Percentiles rank a stretch among this genome's conserved stretches.
These are phyloP conservation scores for Coregonus clupeaformis DNA, from an alignment of 2,113 vertebrate species.

Conservation along the genomic window DNA sequence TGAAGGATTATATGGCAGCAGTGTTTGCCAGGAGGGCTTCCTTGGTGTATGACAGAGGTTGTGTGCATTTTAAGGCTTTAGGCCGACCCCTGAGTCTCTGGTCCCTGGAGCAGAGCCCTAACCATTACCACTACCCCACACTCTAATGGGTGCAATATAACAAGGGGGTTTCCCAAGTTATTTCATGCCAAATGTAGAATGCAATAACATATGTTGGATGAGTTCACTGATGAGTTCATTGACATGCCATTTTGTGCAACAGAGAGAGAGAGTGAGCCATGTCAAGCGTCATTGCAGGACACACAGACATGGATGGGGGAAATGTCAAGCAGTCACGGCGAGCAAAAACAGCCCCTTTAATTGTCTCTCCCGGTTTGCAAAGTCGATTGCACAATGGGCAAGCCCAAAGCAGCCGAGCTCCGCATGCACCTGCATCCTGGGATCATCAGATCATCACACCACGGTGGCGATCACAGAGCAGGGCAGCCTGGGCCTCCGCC, in stretches of 20 bases:
- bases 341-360: constrained; percentile 74
- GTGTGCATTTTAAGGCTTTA: constrained; percentile 9
- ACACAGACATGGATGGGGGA: constrained; percentile 21
- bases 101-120: constrained; percentile 18
- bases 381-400: constrained; percentile 68
- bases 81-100: constrained; percentile 22
- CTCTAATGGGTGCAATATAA: constrained; percentile 13
- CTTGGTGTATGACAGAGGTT: constrained; percentile 7
- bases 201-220: neutral
- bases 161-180: constrained; percentile 40
- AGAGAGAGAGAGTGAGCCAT: neutral
- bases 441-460: constrained; percentile 86
- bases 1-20: neutral
- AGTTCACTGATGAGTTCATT: too few relatives aligned
- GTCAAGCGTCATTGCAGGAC: neutral
- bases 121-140: constrained; percentile 25
- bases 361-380: constrained; percentile 74
- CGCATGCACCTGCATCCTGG: constrained; percentile 95
- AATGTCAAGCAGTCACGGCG: constrained; percentile 75
- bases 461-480: too few relatives aligned
- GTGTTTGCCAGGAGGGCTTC: constrained; percentile 37
- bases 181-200: constrained; percentile 2
- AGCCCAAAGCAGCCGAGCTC: constrained; percentile 82
- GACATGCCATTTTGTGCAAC: too few relatives aligned
- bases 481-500: too few relatives aligned